These are phyloP conservation scores for Coreoperca whiteheadi DNA, from an alignment of 2,113 vertebrate species.

Conservation along the genomic window DNA sequence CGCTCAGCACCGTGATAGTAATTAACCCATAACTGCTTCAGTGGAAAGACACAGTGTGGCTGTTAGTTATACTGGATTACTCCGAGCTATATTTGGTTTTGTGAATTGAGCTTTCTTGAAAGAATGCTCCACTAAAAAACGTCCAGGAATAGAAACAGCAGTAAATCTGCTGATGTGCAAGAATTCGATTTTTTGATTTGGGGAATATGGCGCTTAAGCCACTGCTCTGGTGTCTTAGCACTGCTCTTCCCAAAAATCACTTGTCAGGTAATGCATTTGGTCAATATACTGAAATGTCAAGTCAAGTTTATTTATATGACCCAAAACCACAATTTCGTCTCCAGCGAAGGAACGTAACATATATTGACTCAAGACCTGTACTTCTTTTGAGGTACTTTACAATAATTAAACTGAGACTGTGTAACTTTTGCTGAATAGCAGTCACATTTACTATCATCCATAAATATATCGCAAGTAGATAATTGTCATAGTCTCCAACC, in stretches of 20 bases:
- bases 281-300: background rate
- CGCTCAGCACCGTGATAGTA: conserved; percentile 27
- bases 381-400: background rate
- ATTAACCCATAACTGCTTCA: conserved; percentile 43
- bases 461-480: too few relatives aligned
- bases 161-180: background rate
- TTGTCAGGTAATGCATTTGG: background rate
- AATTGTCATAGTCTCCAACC: background rate
- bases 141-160: background rate
- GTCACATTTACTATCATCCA: background rate
- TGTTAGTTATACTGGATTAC: conserved; percentile 10
- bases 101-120: background rate
- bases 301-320: background rate
- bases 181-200: background rate
- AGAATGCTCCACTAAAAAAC: background rate
- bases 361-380: background rate
- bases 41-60: conserved; percentile 3
- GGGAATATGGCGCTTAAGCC: background rate
- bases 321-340: background rate
- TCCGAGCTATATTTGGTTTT: background rate
- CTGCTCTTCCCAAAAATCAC: background rate
- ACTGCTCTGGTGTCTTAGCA: background rate
- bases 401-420: background rate
- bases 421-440: background rate
- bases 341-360: background rate